Evolutionary conservation across 2,888 invertebrate genomes (phyloP), one percentile per base, ranked within the genome.

Genomic region (Allacma fusca): DNA sequence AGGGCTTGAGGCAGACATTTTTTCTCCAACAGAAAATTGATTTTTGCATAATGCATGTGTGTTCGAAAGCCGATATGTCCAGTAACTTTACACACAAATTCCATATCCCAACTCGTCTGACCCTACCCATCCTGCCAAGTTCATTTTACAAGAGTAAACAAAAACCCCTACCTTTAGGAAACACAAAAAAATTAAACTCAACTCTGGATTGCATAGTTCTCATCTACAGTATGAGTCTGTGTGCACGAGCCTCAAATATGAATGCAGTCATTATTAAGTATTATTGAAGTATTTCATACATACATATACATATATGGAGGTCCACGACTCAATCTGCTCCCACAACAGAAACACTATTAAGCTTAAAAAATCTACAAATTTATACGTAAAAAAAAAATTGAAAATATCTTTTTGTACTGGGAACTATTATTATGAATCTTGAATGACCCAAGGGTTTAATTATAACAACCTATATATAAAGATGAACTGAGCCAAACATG

Each of bases 21-120:
- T 72, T 59, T 72, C 50, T 24, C 28, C 50, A 19, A 28, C 28
- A 29, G 29, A 72, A 29, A 72, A 72, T 57, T 72, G 72, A 72
- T 72, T 72, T 72, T 72, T 68, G 50, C 65, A 67, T 75, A 67
- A 74, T 64, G 34, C 59, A 71, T 68, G 12, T 71, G 1, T 24
- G 21, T 59, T 29, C 24, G 12, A 13, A 73, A 74, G 62, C 64
- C 44, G 19, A 74, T 50, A 50, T 67, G 50, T 23, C 28, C 50
- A 40, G 26, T 50, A 50, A 50, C 19, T 2, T 50, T 19, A 50
- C 50, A 50, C 50, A 9, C 2, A 24, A 28, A 65, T 28, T 65
- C 19, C 65, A 26, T 28, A 28, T 28, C 29, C n/a, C 16, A 65
- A 28, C 28, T 62, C 2, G 26, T 2, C 7, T 62, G n/a, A 62